Conservation (phyloP, 2,113 vertebrate species). For the Centrocercus urophasianus region DNA sequence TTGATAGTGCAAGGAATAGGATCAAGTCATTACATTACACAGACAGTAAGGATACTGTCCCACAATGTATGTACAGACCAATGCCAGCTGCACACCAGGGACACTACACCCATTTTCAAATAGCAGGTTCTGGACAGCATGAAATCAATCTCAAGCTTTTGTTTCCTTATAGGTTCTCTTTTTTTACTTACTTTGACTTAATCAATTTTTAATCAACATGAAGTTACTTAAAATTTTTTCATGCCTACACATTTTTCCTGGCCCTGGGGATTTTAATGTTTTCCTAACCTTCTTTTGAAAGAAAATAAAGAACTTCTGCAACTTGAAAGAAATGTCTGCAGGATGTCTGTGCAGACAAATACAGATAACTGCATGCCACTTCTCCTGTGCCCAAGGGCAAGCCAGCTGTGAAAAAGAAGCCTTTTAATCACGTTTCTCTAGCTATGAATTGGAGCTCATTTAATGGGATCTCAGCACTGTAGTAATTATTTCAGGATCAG, state of each 20-base stretch:
- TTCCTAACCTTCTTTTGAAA: neutral
- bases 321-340: neutral
- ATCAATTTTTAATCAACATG: neutral
- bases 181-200: neutral
- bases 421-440: neutral
- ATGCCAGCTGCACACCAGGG: neutral
- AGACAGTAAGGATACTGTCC: neutral
- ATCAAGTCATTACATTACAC: neutral
- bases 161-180: neutral
- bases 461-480: neutral
- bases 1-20: neutral
- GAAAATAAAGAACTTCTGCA: neutral
- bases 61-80: neutral
- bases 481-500: neutral
- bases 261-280: neutral
- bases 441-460: neutral
- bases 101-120: neutral
- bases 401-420: neutral
- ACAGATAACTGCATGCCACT: neutral
- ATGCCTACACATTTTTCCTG: neutral
- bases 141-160: neutral
- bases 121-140: neutral
- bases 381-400: neutral
- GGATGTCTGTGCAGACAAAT: neutral
- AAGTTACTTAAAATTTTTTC: neutral